phyloP scores from a whole-genome alignment of 1,140 invertebrate species.

The Eubasilissa regina region DNA sequence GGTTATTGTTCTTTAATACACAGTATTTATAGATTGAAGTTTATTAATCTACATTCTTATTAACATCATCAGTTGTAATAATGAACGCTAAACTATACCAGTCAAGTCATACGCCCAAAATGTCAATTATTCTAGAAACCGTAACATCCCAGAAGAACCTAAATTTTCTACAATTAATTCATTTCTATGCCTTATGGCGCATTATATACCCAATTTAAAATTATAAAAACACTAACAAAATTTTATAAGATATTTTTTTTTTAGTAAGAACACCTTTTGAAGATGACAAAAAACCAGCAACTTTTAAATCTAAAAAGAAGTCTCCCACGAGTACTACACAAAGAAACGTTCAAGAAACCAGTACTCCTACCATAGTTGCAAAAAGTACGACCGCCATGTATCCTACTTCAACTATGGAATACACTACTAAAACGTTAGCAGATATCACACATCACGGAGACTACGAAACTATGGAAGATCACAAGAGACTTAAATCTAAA shows the following conservation, averaged over 20 bases:
- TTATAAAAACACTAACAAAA: not conserved
- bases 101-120: no score
- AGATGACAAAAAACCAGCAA: not conserved
- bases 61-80: no score
- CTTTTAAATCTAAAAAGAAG: not conserved
- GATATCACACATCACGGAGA: conserved; percentile 66
- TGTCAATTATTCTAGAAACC: no score
- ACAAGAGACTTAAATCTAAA: conserved; percentile 64
- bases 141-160: no score
- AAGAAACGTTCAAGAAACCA: not conserved
- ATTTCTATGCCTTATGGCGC: no score
- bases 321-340: not conserved
- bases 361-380: not conserved
- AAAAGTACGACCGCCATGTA: conserved; percentile 7
- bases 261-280: conserved; percentile 3
- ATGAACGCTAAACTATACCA: no score
- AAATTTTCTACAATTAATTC: no score
- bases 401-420: not conserved
- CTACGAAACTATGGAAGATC: conserved; percentile 68
- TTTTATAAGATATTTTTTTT: not conserved
- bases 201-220: no score
- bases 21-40: no score
- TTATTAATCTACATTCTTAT: no score
- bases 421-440: not conserved
- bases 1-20: no score